phyloP scores from a whole-genome alignment of 1,140 invertebrate species.

The Whitmania pigra region DNA sequence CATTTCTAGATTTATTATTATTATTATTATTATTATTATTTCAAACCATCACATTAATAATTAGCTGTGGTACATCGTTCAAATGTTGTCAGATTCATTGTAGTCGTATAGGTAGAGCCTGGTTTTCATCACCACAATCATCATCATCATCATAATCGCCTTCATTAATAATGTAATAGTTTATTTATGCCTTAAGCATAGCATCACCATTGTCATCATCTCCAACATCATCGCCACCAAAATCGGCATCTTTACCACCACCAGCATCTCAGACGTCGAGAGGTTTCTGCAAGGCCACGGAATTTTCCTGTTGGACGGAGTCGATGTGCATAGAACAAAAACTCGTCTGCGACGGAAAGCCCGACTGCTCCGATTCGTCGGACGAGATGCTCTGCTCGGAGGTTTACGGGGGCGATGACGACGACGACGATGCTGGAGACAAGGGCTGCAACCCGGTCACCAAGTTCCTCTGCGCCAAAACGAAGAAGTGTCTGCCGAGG shows the following conservation, averaged over 20 bases:
- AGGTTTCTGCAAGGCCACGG: neutral
- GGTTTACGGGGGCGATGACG: neutral
- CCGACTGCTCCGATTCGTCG: constrained; percentile 21
- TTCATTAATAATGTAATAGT: too few relatives aligned
- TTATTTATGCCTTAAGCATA: too few relatives aligned
- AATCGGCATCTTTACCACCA: neutral
- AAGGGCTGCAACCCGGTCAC: neutral
- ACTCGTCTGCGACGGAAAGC: constrained; percentile 21
- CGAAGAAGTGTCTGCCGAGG: constrained; percentile 25
- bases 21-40: too few relatives aligned
- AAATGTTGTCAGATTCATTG: too few relatives aligned
- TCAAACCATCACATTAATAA: too few relatives aligned
- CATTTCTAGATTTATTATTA: too few relatives aligned
- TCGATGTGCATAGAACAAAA: constrained; percentile 17
- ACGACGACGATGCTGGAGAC: neutral
- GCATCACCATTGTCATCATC: neutral
- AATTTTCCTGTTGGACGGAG: neutral
- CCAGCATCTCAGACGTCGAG: neutral
- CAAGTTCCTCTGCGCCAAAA: constrained; percentile 27
- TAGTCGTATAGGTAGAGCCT: too few relatives aligned
- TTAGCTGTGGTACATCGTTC: too few relatives aligned
- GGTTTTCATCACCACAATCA: neutral
- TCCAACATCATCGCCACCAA: neutral
- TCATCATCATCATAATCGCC: neutral
- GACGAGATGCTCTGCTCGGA: constrained; percentile 21